Evolutionary conservation across 2,888 invertebrate species (phyloP).

Genomic region (Periphyllus acericola): DNA sequence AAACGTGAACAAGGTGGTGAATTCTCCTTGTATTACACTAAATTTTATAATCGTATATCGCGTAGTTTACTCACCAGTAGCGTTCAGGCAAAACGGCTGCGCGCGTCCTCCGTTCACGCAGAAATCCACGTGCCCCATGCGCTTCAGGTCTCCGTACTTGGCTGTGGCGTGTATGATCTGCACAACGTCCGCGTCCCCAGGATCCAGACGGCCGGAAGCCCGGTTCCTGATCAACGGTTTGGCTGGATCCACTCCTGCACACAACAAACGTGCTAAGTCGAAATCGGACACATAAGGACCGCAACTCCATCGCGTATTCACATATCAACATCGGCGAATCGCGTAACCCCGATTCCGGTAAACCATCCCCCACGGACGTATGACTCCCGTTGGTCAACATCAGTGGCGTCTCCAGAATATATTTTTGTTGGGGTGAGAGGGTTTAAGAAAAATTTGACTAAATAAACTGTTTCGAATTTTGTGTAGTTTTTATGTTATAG

Average conservation of each 20-base stretch:
- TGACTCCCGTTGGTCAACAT: too few species aligned
- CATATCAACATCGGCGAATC: too few species aligned
- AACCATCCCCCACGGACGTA: too few species aligned
- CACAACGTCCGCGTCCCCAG: slow-evolving; percentile 81
- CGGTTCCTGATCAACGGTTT: slow-evolving; percentile 77
- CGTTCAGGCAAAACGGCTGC: slow-evolving; percentile 80
- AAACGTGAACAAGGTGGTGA: too few species aligned
- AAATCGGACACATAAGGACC: neutral
- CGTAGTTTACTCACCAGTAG: slow-evolving; percentile 71
- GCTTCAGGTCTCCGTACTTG: slow-evolving; percentile 79
- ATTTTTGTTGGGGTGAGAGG: too few species aligned
- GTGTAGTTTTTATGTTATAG: too few species aligned
- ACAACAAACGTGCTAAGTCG: neutral
- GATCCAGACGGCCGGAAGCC: slow-evolving; percentile 74
- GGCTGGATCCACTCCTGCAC: slow-evolving; percentile 76
- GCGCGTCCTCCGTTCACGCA: slow-evolving; percentile 82
- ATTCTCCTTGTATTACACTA: too few species aligned
- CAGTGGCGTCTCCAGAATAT: too few species aligned
- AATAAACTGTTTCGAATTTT: too few species aligned
- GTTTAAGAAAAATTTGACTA: too few species aligned
- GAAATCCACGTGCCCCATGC: slow-evolving; percentile 81
- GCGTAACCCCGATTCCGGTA: too few species aligned
- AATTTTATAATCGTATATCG: neutral
- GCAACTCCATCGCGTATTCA: neutral
- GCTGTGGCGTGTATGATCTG: slow-evolving; percentile 84